Conservation (phyloP, 1,140 invertebrate species). For the Eufriesea mexicana region DNA sequence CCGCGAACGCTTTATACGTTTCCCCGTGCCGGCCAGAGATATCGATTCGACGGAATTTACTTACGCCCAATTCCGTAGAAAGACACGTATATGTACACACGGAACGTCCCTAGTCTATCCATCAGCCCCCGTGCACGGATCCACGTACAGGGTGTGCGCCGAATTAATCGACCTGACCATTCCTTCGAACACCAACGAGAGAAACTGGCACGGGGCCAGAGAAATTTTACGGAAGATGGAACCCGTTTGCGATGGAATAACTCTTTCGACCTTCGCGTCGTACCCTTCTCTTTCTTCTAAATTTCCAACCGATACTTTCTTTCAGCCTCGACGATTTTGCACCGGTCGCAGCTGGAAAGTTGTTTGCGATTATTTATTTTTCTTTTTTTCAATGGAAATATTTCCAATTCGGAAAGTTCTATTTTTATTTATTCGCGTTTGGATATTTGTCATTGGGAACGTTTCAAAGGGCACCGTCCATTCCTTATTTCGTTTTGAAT, state of each 20-base stretch:
- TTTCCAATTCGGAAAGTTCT: no score
- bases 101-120: slow-evolving; percentile 5
- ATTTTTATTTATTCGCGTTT: no score
- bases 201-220: background rate
- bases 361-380: background rate
- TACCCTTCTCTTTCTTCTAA: no score
- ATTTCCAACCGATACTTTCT: no score
- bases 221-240: background rate
- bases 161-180: slow-evolving; percentile 18
- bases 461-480: no score
- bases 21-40: background rate
- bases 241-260: background rate
- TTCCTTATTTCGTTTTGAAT: background rate
- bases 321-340: no score
- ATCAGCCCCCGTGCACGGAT: background rate
- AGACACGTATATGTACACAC: slow-evolving; percentile 23
- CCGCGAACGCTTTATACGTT: background rate
- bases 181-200: background rate
- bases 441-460: no score
- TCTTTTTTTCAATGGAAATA: background rate
- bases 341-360: no score
- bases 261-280: background rate
- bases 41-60: slow-evolving; percentile 42
- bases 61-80: slow-evolving; percentile 29
- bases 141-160: slow-evolving; percentile 10